Evolutionary conservation across 2,797 vertebrate genomes (phyloP).

Genomic region (Aldrovandia affinis): DNA sequence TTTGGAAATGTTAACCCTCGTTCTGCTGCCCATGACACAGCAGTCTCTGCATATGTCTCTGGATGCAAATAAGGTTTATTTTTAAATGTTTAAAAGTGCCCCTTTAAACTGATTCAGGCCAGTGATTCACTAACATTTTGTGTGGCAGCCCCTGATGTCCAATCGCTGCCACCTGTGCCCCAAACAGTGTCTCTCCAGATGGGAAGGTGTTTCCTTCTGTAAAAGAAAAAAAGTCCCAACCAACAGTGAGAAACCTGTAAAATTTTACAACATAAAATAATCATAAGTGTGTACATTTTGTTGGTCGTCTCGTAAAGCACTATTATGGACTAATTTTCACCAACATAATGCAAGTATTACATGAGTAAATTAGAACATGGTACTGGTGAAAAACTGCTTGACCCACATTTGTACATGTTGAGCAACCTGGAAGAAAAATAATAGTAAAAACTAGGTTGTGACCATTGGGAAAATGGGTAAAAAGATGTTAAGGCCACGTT

Average conservation of each 20-base stretch:
- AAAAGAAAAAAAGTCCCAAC: neutral
- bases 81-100: neutral
- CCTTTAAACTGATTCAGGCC: constrained; percentile 1
- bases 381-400: neutral
- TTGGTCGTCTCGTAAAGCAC: neutral
- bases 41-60: neutral
- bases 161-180: neutral
- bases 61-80: neutral
- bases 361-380: neutral
- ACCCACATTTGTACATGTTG: neutral
- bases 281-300: too few species aligned
- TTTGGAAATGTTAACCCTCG: constrained; percentile 17
- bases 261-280: neutral
- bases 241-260: neutral
- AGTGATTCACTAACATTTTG: constrained; percentile 8
- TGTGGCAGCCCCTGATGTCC: neutral
- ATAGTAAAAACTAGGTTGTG: neutral
- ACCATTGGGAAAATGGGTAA: too few species aligned
- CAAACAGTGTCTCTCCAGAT: neutral
- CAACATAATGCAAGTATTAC: neutral
- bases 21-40: neutral
- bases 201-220: neutral
- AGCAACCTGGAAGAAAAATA: constrained; percentile 7
- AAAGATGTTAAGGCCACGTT: too few species aligned
- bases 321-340: neutral